A percentile compares a stretch with the other conserved stretches of the same genome.
These are phyloP conservation scores for Bovichtus diacanthus DNA, from an alignment of 2,797 vertebrate species.

Conservation along the genomic window DNA sequence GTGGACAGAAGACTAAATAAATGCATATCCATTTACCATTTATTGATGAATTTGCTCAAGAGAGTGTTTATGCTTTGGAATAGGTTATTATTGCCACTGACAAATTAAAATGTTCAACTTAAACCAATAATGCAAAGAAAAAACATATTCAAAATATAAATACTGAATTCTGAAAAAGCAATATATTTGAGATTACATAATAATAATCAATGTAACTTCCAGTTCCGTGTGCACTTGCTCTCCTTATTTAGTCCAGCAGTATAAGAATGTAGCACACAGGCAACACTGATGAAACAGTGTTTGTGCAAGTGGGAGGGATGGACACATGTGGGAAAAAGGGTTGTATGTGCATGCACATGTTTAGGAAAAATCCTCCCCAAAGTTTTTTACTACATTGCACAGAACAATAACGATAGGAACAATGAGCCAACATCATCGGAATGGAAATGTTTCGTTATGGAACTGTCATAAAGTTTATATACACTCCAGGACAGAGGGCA, in stretches of 20 bases:
- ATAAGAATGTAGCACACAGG: neutral
- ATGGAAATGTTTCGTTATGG: slow-evolving; percentile 22
- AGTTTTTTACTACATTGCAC: neutral
- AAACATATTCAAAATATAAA: too few species aligned
- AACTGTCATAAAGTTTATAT: slow-evolving; percentile 7
- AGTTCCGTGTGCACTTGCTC: neutral
- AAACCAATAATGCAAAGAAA: too few species aligned
- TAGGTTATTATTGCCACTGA: too few species aligned
- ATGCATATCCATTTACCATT: too few species aligned
- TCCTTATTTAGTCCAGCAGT: neutral
- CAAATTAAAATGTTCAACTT: too few species aligned
- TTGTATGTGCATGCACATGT: slow-evolving; percentile 25
- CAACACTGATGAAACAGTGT: neutral
- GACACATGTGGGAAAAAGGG: neutral
- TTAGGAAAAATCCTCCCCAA: slow-evolving; percentile 19
- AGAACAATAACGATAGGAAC: slow-evolving; percentile 6
- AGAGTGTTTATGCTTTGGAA: too few species aligned
- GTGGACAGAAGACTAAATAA: too few species aligned
- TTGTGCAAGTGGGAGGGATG: neutral
- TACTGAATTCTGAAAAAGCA: too few species aligned
- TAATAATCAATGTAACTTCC: neutral
- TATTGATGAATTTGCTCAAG: too few species aligned
- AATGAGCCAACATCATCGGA: neutral
- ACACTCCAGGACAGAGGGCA: too few species aligned
- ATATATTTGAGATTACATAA: too few species aligned